Base-by-base conservation (phyloP, 2,888 invertebrate species). In the Psococerastis gibbosa region DNA sequence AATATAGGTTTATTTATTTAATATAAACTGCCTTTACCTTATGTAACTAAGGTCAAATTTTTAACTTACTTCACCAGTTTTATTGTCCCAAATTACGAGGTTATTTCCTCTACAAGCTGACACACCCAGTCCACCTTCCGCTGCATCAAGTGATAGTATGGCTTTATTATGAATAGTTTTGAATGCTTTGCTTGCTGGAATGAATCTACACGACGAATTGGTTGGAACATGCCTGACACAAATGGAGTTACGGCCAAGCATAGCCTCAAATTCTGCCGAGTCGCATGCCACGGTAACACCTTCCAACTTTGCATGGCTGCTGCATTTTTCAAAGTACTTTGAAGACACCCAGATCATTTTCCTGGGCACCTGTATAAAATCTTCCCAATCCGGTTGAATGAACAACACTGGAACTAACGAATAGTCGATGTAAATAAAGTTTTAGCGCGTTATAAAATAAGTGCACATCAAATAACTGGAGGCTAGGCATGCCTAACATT, bases 41-140 rank as follows among this genome's bases (percentile, higher is more conserved):
- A n/a, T n/a, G n/a, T n/a, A n/a, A n/a, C n/a, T n/a, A n/a, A n/a
- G n/a, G n/a, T n/a, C n/a, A n/a, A n/a, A n/a, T n/a, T n/a, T 53
- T 56, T 68, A 67, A 54, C 66, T 56, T 20, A 63, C 55, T 51
- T 58, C 62, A 60, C 76, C 73, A 55, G 67, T 69, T 50, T 67
- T 63, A 38, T 69, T 70, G 52, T 75, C 73, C 77, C 78, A 78
- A 11, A 78, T 61, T 42, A 68, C 55, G 2, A 78, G 56, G 52
- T 67, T 67, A 47, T 71, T 70, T 45, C 65, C 68, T 49, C 67
- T 66, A 57, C 72, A 70, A 44, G 70, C 68, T 8, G 78, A 77
- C 13, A 73, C 68, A 22, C 69, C 73, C 31, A 75, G 58, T 9
- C 74, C 73, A 52, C 70, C 73, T 42, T 67, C 61, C 41, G 73